Evolutionary conservation across 2,888 invertebrate species (phyloP).

Genomic region (Lasioglossum vierecki): DNA sequence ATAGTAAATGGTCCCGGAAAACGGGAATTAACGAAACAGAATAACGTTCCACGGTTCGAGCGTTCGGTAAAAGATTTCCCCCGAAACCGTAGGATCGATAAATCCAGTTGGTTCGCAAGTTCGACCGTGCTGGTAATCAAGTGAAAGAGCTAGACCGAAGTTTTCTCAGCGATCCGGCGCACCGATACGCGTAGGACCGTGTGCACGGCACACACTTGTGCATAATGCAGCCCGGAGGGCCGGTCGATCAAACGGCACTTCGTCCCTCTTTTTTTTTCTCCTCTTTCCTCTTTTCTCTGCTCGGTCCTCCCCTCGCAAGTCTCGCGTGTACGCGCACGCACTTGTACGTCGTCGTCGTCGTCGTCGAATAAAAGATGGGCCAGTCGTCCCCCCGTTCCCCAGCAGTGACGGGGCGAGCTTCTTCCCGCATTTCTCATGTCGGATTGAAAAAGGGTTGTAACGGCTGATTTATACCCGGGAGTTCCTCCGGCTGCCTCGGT

Average conservation of each 20-base stretch:
- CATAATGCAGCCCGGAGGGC: constrained; percentile 43
- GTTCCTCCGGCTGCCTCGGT: constrained; percentile 52
- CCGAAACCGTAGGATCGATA: constrained; percentile 13
- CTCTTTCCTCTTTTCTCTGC: constrained; percentile 22
- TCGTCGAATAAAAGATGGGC: constrained; percentile 74
- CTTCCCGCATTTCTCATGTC: constrained; percentile 65
- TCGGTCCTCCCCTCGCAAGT: constrained; percentile 19
- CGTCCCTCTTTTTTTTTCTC: constrained; percentile 28
- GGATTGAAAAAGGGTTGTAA: constrained; percentile 67
- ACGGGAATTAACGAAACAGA: constrained; percentile 4
- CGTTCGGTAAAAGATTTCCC: constrained; percentile 5
- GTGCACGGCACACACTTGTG: constrained; percentile 13
- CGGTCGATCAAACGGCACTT: constrained; percentile 60
- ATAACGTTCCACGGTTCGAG: not conserved
- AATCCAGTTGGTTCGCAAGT: constrained; percentile 18
- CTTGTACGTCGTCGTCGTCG: constrained; percentile 54
- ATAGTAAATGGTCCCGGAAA: not conserved
- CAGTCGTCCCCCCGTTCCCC: constrained; percentile 59
- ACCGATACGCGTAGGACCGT: constrained; percentile 9
- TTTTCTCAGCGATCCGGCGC: constrained; percentile 16
- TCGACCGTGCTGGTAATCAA: constrained; percentile 16
- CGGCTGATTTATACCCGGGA: constrained; percentile 63
- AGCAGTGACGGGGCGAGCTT: constrained; percentile 42
- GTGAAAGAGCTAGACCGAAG: constrained; percentile 12
- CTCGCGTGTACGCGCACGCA: constrained; percentile 40